Base-by-base conservation (phyloP, 2,888 invertebrate species). In the Loripinus fragilis region DNA sequence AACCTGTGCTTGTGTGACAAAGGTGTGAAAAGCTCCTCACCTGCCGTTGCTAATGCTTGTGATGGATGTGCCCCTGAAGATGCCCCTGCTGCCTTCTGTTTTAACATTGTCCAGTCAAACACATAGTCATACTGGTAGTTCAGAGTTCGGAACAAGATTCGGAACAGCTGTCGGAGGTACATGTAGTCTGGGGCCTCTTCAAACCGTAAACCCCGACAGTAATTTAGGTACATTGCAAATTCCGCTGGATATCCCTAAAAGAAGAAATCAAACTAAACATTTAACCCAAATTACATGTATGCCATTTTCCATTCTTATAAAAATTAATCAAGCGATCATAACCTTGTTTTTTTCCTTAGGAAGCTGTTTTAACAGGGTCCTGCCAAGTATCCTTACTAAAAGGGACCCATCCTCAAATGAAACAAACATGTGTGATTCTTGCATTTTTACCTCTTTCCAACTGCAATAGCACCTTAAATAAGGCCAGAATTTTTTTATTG, bases 181-280 rank as follows among this genome's bases (percentile, higher is more conserved):
- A 99, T 99, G 95, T 99, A 99, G 95, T 99, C 99, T 28, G 99
- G 99, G 80, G 97, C 96, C 94, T 99, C 99, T 94, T 99, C 99
- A 94, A 99, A 99, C 90, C 98, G 96, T 93, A 99, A 95, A 76
- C 98, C 99, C 94, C 99, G 97, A 94, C 98, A 98, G 95, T 99
- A 99, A 95, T 99, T 99, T 94, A 99, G 96, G 95, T 99, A 99
- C 99, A 99, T 99, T 88, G 99, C 97, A 95, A 99, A 99, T 95
- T 99, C 99, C 75, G 99, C 98, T 90, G 99, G 99, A 95, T 97
- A 99, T 89, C 98, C 98, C 97, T 93, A 81, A 10, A 81, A 65
- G 25, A 12, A 52, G 23, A 52, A 38, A 38, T 38, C 12, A 38
- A 38, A 38, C 12, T n/a, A n/a, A n/a, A n/a, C n/a, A n/a, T n/a